Percentiles rank a stretch among this genome's conserved stretches.
phyloP scores from a whole-genome alignment of 1,140 invertebrate species.

The Charaxes varanes region DNA sequence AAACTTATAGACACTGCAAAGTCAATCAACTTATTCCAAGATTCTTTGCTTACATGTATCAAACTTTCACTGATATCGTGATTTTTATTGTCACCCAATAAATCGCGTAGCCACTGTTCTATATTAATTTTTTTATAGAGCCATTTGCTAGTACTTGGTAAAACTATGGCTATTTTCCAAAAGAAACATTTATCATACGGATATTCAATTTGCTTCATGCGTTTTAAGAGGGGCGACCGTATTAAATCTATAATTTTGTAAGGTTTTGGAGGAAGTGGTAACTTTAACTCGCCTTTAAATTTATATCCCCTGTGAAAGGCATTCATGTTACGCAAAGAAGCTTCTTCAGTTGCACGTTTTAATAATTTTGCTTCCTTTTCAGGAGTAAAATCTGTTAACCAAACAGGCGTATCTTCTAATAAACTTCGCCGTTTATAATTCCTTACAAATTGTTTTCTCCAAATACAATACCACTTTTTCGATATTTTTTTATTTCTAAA shows the following conservation, averaged over 20 bases:
- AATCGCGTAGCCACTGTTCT: constrained; percentile 50
- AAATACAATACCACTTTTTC: constrained; percentile 50
- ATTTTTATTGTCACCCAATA: constrained; percentile 46
- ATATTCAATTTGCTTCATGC: constrained; percentile 65
- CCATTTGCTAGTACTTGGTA: constrained; percentile 65
- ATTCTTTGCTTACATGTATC: constrained; percentile 57
- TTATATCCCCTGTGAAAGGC: constrained; percentile 66
- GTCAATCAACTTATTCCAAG: constrained; percentile 67
- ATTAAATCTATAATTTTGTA: constrained; percentile 70
- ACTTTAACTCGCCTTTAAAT: constrained; percentile 50
- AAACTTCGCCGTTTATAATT: constrained; percentile 72
- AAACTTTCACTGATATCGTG: constrained; percentile 40
- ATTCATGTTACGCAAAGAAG: constrained; percentile 74
- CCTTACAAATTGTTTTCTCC: constrained; percentile 61
- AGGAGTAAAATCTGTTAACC: constrained; percentile 73
- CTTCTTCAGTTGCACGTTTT: constrained; percentile 65
- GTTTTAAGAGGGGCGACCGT: constrained; percentile 60
- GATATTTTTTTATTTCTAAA: constrained; percentile 48
- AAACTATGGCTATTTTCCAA: constrained; percentile 81
- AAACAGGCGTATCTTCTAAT: constrained; percentile 77
- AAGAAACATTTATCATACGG: constrained; percentile 74
- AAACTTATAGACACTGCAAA: constrained; percentile 62
- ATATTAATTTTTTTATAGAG: constrained; percentile 51
- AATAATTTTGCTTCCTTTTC: constrained; percentile 71
- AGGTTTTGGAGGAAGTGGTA: constrained; percentile 43